Base-by-base conservation (phyloP, 1,140 invertebrate genomes). In the Meloidogyne chitwoodi region DNA sequence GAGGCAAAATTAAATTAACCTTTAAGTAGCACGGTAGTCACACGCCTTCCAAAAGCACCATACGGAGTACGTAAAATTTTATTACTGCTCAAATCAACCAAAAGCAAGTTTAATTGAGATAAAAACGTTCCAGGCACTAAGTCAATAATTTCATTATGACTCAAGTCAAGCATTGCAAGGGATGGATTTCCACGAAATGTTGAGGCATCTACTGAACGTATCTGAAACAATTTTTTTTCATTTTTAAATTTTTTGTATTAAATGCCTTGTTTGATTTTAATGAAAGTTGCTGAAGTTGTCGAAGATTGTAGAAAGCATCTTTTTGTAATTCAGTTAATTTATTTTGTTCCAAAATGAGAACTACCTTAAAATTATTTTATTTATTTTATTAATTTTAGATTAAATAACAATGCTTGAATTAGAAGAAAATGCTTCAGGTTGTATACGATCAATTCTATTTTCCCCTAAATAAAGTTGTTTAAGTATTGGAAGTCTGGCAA, bases 1-100 rank as follows among this genome's bases (percentile, higher is more conserved):
- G 34, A 24, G 0, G 24, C 10, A 67, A 65, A 2, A 44, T 14
- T 78, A 0, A 11, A 5, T 14, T 24, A 41, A 85, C 84, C 84
- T 77, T 86, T 79, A 14, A 86, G 73, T 14, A 86, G 38, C 38
- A 86, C 85, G 27, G 85, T 87, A 63, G 79, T 80, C n/a, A 86
- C 81, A n/a, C 85, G 38, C 27, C 83, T 76, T 64, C 81, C 84
- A 65, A 86, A 86, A 14, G 85, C 85, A 64, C 76, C 66, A 65
- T 87, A 86, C 16, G 85, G 85, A 2, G 82, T 83, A 34, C 84
- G 74, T 12, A 81, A 41, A 12, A 86, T 38, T 66, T 84, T 83
- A 75, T 86, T 86, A 34, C 77, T 67, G 34, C 79, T 78, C 16
- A 86, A 48, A 77, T 86, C 85, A 22, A 86, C 75, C 2, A 86